These are phyloP conservation scores for Cheilosia grossa DNA, from an alignment of 2,888 invertebrate genomes.

Conservation along the genomic window DNA sequence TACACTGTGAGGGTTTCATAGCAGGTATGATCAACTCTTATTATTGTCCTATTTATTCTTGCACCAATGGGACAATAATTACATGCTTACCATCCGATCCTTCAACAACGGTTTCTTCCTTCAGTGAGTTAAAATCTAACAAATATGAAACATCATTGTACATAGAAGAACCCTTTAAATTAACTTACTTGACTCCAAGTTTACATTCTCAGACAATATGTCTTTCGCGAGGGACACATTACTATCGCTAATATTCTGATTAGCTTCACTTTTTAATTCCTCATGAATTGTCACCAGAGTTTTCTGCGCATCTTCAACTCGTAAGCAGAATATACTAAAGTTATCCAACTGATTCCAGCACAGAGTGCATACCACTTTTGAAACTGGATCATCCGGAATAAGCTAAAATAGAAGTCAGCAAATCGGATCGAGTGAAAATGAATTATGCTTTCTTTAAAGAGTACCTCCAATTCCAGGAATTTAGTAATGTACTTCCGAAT, in stretches of 20 bases:
- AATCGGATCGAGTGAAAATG: slow-evolving; percentile 44
- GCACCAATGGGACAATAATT: no score
- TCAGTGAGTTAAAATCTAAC: slow-evolving; percentile 5
- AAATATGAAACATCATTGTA: not conserved
- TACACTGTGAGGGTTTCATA: no score
- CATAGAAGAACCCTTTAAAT: not conserved
- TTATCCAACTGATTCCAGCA: slow-evolving; percentile 74
- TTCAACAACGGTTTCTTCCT: slow-evolving; percentile 22
- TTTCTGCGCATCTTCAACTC: slow-evolving; percentile 72
- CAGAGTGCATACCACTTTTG: slow-evolving; percentile 71
- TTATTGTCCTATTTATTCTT: no score
- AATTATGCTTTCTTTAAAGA: not conserved
- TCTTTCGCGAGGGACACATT: not conserved
- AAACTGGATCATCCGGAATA: slow-evolving; percentile 68
- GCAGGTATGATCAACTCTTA: no score
- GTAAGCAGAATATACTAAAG: slow-evolving; percentile 73
- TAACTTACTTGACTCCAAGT: not conserved
- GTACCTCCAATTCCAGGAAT: slow-evolving; percentile 55
- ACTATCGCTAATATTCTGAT: not conserved
- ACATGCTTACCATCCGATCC: slow-evolving; percentile 41
- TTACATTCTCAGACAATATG: not conserved
- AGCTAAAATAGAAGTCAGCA: slow-evolving; percentile 22
- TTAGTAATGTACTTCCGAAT: slow-evolving; percentile 52
- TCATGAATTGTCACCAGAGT: slow-evolving; percentile 7
- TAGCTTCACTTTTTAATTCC: slow-evolving; percentile 13